Base-by-base conservation (phyloP, 1,140 invertebrate genomes). In the Gonioctena quinquepunctata region DNA sequence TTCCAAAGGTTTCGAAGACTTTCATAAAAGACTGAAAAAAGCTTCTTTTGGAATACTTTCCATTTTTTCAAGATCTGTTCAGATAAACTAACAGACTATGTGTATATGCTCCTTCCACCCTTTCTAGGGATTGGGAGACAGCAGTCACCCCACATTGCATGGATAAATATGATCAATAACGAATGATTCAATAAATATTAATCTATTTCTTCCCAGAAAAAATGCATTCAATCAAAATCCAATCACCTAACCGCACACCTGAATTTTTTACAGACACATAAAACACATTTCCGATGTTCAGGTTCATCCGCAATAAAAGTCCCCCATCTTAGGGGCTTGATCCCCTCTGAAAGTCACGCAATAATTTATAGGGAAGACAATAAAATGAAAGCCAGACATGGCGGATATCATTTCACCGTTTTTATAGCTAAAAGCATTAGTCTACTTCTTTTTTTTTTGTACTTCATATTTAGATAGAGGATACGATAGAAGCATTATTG, bases 281-380 rank as follows among this genome's bases (percentile, higher is more conserved):
- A 59, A 59, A 59, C 21, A 16, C 23, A 59, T 59, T 59, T 59
- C 25, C 25, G 25, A 22, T n/a, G 56, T 52, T 52, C n/a, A 16
- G 56, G n/a, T n/a, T 59, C 56, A 59, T 59, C 26, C 56, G 56
- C 23, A 25, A 59, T 59, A 59, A 59, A 59, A 59, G n/a, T 59
- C 56, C 56, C 56, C 56, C 56, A 25, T 59, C 56, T 59, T 59
- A 18, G 19, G 21, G 56, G 21, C 26, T 59, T 59, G 56, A 25
- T 59, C 21, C 56, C 56, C 33, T 42, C 33, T 42, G n/a, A 25
- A 28, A 59, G 56, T 59, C 56, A 59, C 56, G 56, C 56, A 59
- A 59, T 59, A 59, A 59, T 59, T 59, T 59, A 59, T 59, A 11
- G n/a, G n/a, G 26, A 59, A 59, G 56, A 59, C 56, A 59, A 59